A percentile compares a stretch with the other conserved stretches of the same genome.
Evolutionary conservation across 2,797 vertebrate species (phyloP).

Genomic region (Botia kubotai): DNA sequence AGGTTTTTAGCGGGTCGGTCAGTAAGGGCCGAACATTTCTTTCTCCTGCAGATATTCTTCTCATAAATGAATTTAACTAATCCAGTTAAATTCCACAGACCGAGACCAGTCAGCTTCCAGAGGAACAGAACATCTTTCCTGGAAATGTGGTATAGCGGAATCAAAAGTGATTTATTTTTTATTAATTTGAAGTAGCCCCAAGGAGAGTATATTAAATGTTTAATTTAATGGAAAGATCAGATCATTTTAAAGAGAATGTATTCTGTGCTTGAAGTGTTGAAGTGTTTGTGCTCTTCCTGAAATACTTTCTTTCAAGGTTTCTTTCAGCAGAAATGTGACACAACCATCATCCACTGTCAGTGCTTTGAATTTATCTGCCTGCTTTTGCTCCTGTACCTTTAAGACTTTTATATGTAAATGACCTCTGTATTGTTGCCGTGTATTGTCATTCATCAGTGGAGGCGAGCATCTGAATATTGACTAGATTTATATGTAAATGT

Average conservation of each 20-base stretch:
- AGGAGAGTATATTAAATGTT: neutral
- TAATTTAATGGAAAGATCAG: neutral
- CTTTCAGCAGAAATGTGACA: too few species aligned
- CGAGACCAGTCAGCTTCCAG: slow-evolving; percentile 15
- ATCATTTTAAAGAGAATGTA: neutral
- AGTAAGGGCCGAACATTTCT: neutral
- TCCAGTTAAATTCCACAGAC: slow-evolving; percentile 33
- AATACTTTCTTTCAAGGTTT: too few species aligned
- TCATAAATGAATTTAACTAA: slow-evolving; percentile 37
- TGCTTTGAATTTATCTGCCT: neutral
- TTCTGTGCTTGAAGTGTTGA: too few species aligned
- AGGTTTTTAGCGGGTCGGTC: neutral
- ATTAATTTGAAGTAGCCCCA: neutral
- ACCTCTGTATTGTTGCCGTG: neutral
- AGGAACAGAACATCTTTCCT: slow-evolving; percentile 10
- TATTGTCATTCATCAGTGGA: neutral
- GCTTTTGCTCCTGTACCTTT: neutral
- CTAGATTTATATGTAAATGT: neutral
- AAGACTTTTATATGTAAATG: neutral
- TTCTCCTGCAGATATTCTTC: slow-evolving; percentile 23
- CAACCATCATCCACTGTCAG: too few species aligned
- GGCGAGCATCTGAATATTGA: neutral
- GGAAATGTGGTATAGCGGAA: slow-evolving; percentile 15
- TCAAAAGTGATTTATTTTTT: neutral
- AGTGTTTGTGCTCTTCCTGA: neutral